Conservation (phyloP, 2,888 invertebrate species). For the Eumerus sabulonum region DNA sequence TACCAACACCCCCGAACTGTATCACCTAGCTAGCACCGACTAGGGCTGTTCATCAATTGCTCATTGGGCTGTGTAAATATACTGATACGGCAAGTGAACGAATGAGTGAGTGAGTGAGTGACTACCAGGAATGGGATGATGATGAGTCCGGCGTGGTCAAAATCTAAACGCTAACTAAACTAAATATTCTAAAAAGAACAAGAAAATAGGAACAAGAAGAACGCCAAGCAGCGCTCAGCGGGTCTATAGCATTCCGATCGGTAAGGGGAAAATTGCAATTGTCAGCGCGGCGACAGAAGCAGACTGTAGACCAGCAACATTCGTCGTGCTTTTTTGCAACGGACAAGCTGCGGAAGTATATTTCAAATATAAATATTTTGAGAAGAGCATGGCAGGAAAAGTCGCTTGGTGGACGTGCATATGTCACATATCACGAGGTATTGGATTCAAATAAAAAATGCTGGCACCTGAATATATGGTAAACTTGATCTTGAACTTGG, state of each 20-base stretch:
- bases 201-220: slow-evolving; percentile 8
- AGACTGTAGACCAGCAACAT: slow-evolving; percentile 28
- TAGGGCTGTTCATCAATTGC: slow-evolving; percentile 38
- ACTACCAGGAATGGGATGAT: slow-evolving; percentile 22
- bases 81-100: not conserved
- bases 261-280: slow-evolving; percentile 48
- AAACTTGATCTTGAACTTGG: slow-evolving; percentile 51
- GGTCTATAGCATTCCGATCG: slow-evolving; percentile 48
- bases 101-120: not conserved
- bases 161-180: slow-evolving; percentile 77
- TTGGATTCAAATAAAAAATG: slow-evolving; percentile 29
- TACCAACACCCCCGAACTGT: slow-evolving; percentile 44
- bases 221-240: too few relatives aligned
- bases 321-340: slow-evolving; percentile 43
- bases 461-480: slow-evolving; percentile 15
- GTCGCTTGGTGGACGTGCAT: too few relatives aligned
- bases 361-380: slow-evolving; percentile 6
- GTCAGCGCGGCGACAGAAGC: slow-evolving; percentile 23
- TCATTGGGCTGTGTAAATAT: slow-evolving; percentile 33
- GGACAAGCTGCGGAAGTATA: slow-evolving; percentile 29
- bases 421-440: slow-evolving; percentile 22
- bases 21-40: slow-evolving; percentile 34
- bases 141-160: slow-evolving; percentile 73
- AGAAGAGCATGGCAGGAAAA: not conserved
- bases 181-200: slow-evolving; percentile 47